Conservation (phyloP, 2,888 invertebrate genomes). For the Dynastes tityus region DNA sequence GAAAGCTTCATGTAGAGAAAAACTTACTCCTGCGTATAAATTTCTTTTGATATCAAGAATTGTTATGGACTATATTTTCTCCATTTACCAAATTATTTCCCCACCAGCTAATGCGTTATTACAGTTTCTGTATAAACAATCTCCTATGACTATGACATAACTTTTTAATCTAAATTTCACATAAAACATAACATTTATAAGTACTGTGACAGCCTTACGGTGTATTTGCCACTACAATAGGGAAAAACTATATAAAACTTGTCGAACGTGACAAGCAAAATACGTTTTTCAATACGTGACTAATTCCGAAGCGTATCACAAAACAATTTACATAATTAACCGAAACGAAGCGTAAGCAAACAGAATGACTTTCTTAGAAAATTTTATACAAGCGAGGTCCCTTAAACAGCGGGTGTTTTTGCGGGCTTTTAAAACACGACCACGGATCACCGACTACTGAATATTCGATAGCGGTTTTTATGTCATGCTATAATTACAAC, state of each 20-base stretch:
- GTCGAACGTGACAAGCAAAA: slow-evolving; percentile 12
- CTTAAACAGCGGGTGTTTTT: slow-evolving; percentile 20
- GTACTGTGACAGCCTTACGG: slow-evolving; percentile 7
- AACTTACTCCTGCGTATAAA: no score
- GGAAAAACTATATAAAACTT: slow-evolving; percentile 14
- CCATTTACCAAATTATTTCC: no score
- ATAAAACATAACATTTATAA: slow-evolving; percentile 18
- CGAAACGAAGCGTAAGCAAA: slow-evolving; percentile 38
- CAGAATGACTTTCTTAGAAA: slow-evolving; percentile 38
- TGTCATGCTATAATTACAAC: slow-evolving; percentile 8
- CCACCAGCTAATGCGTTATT: no score
- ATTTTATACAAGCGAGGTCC: background rate
- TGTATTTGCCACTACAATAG: background rate
- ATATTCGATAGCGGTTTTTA: slow-evolving; percentile 23
- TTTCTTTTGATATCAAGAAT: no score
- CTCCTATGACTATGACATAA: no score
- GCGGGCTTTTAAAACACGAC: background rate
- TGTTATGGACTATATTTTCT: no score
- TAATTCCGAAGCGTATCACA: slow-evolving; percentile 22
- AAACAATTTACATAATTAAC: slow-evolving; percentile 38
- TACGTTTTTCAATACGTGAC: slow-evolving; percentile 30
- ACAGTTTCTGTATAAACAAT: no score
- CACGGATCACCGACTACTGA: slow-evolving; percentile 23
- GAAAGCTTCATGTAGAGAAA: no score
- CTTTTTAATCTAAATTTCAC: slow-evolving; percentile 7